Evolutionary conservation across 2,113 vertebrate species (phyloP).

Genomic region (Chelonoidis abingdonii): DNA sequence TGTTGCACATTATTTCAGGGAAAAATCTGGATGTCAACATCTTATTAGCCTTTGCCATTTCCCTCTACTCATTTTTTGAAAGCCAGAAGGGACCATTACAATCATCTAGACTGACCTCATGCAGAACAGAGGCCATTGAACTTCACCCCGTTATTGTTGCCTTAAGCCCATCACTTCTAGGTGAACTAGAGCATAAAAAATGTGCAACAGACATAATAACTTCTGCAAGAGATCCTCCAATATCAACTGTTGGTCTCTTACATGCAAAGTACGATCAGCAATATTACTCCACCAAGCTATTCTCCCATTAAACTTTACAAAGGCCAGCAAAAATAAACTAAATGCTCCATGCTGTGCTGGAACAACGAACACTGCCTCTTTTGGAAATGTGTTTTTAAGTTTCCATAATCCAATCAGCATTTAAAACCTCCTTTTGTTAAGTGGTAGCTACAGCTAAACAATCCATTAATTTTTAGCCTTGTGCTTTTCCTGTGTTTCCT

Average conservation of each 20-base stretch:
- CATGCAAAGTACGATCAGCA: neutral
- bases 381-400: neutral
- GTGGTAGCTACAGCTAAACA: neutral
- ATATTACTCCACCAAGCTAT: neutral
- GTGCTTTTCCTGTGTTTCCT: neutral
- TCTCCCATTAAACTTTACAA: neutral
- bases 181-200: neutral
- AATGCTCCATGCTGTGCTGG: neutral
- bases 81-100: neutral
- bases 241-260: neutral
- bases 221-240: neutral
- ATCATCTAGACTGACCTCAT: neutral
- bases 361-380: accelerated
- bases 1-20: accelerated
- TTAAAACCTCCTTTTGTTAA: neutral
- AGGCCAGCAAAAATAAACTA: neutral
- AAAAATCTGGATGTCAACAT: neutral
- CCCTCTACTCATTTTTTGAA: neutral
- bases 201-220: neutral
- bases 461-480: neutral
- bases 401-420: neutral
- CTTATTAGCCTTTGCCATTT: neutral
- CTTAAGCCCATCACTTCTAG: neutral
- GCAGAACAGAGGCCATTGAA: neutral
- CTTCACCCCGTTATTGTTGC: accelerated